A percentile compares a stretch with the other conserved stretches of the same genome.
Conservation (phyloP, 2,113 vertebrate genomes). For the Corythornis cristatus region DNA sequence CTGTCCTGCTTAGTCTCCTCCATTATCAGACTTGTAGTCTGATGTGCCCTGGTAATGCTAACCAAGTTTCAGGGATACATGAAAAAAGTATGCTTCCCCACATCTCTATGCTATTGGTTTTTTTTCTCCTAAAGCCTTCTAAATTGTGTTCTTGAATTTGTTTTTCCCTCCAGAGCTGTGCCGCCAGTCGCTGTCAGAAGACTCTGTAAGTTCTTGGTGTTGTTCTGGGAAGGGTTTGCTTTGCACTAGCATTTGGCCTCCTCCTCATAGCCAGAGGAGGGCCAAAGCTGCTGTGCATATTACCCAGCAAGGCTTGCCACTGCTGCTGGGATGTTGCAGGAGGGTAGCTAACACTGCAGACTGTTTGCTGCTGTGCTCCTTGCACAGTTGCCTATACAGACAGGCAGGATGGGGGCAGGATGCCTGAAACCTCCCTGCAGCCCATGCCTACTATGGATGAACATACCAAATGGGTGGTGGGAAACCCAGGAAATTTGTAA, state of each 20-base stretch:
- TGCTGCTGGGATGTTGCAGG: background rate
- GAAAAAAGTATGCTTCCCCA: background rate
- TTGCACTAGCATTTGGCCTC: background rate
- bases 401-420: background rate
- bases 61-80: background rate
- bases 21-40: background rate
- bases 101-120: background rate
- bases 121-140: background rate
- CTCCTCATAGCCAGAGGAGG: background rate
- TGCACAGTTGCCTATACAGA: background rate
- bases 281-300: background rate
- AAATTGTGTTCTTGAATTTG: background rate
- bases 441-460: background rate
- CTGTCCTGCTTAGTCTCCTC: background rate
- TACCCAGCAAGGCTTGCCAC: background rate
- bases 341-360: background rate
- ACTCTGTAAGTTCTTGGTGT: constrained; percentile 85
- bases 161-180: constrained; percentile 84
- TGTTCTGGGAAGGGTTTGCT: background rate
- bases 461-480: background rate
- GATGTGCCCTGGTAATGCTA: background rate
- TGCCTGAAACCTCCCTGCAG: background rate
- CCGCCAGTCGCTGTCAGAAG: constrained; percentile 88
- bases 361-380: background rate
- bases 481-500: background rate